Base-by-base conservation (phyloP, 2,888 invertebrate species). In the Melinaea marsaeus region DNA sequence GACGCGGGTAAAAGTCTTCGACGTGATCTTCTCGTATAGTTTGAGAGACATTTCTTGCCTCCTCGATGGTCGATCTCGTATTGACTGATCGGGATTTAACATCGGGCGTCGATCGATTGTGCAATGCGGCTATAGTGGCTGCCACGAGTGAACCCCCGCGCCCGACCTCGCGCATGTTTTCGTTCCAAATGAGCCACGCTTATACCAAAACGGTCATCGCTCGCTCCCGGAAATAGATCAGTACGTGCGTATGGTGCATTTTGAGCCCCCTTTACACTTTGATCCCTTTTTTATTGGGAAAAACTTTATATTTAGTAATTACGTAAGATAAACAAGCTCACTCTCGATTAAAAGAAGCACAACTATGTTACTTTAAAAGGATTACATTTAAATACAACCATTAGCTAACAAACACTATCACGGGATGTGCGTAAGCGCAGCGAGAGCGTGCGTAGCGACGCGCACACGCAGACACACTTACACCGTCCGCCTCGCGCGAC, bases 71-170 rank as follows among this genome's bases (percentile, higher is more conserved):
- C 73, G 79, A 75, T 69, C 82, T 84, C 74, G 80, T 72, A 79
- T 85, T 86, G 77, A 79, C 69, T 72, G 79, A 68, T 65, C 78
- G 82, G 73, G 78, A 72, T 77, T 88, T 87, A 68, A 80, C 82
- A 71, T 85, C 85, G 73, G 75, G 80, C 70, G 80, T 79, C 71
- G 83, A 77, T 67, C 88, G 88, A 78, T 85, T 86, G 86, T 88
- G 86, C 74, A 88, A 81, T 74, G 85, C 84, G 72, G 88, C 90
- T 78, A 87, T 88, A 79, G 88, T 87, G 79, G 93, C 92, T 67
- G 93, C 93, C 68, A 93, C 93, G 71, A 93, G 88, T 78, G 92
- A 90, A 81, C 91, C 91, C 81, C 86, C 90, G 80, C 91, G 90
- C 84, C 90, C 86, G 85, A 86, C 82, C 87, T 91, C 91, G 75